Base-by-base conservation (phyloP, 2,888 invertebrate species). In the Nomada ruficornis region DNA sequence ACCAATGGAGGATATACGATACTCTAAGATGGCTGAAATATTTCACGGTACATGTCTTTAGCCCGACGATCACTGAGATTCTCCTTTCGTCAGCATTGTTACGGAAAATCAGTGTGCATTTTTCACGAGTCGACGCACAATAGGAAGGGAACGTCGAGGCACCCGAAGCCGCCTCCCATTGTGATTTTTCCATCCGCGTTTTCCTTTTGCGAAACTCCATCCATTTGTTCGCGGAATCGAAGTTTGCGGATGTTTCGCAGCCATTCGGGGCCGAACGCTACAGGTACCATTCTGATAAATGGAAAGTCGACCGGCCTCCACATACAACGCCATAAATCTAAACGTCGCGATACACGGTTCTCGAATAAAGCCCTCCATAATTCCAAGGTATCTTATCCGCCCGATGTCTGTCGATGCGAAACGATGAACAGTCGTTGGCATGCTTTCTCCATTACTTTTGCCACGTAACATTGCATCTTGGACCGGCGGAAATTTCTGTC, bases 101-200 rank as follows among this genome's bases (percentile, higher is more conserved):
- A 88, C 87, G 87, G 88, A 85, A 88, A 88, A 88, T 88, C 87
- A 88, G 87, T 74, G 88, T 82, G 86, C 88, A 88, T 88, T 88
- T 88, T 88, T 88, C 87, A 88, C 87, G 85, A 88, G 85, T 83
- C 88, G 81, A 47, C 81, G 87, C 81, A 88, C 87, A 88, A 88
- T 88, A 68, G 87, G 73, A 64, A 83, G 67, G 77, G 84, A 87
- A 73, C 77, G 84, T 44, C 60, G 80, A 60, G 69, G 79, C 85
- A 86, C 79, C 88, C 83, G 83, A 71, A 63, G 78, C 79, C 74
- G 75, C 71, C 47, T 77, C 71, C 85, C 80, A 88, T 88, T 88
- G 86, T 88, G 86, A 88, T 88, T 88, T 88, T 85, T 80, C 86
- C 82, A 71, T 85, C 87, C 74, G 79, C 74, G 75, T 73, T 77